Evolutionary conservation across 2,797 vertebrate genomes (phyloP).

Genomic region (Cyprinella venusta): DNA sequence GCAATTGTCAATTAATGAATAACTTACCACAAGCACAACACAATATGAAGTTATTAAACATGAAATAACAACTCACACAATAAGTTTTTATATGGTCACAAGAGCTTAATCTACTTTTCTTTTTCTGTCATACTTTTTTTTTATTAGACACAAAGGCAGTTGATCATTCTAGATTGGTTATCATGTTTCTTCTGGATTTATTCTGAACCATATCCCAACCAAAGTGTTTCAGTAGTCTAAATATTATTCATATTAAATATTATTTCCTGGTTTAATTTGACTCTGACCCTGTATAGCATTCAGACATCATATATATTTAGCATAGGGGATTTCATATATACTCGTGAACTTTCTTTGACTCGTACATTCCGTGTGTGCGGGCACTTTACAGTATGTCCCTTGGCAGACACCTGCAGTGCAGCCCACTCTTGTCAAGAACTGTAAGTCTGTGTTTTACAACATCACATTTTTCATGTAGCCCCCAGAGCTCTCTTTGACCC

Average conservation of each 20-base stretch:
- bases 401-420: conserved; percentile 18
- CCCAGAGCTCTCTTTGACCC: background rate
- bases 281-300: background rate
- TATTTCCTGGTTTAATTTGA: background rate
- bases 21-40: conserved; percentile 10
- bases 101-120: background rate
- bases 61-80: background rate
- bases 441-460: conserved; percentile 26
- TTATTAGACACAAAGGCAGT: background rate
- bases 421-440: conserved; percentile 20
- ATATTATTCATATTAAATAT: background rate
- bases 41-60: conserved; percentile 7
- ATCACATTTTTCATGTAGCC: conserved; percentile 28
- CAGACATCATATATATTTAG: background rate
- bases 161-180: conserved; percentile 1
- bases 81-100: conserved; percentile 1
- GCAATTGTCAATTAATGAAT: conserved; percentile 16
- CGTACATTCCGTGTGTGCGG: background rate
- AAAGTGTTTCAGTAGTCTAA: background rate
- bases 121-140: background rate
- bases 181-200: conserved; percentile 7
- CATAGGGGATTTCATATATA: background rate
- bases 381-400: conserved; percentile 27
- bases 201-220: background rate
- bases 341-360: conserved; percentile 40